Percentiles rank a stretch among this genome's conserved stretches.
Evolutionary conservation across 2,888 invertebrate genomes (phyloP).

Genomic region (Synanthedon myopaeformis): DNA sequence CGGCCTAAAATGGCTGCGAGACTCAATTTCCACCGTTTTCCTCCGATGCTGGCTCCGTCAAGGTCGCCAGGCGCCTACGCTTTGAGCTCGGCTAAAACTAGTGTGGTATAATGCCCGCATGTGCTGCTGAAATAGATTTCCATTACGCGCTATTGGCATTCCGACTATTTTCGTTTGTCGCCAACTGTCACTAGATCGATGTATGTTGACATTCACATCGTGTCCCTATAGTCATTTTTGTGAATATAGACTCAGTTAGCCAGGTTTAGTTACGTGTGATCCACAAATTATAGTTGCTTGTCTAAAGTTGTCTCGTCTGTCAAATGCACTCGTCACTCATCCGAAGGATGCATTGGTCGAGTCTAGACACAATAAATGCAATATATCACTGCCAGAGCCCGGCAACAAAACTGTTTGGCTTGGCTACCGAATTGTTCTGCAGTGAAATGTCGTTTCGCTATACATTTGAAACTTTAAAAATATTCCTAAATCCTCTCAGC

Average conservation of each 20-base stretch:
- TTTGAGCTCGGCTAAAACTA: constrained; percentile 50
- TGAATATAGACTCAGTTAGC: constrained; percentile 12
- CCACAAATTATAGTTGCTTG: not conserved
- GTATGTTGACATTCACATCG: constrained; percentile 30
- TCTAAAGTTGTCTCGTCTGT: constrained; percentile 20
- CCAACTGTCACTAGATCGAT: constrained; percentile 27
- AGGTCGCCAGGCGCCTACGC: constrained; percentile 67
- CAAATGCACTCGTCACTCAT: constrained; percentile 26
- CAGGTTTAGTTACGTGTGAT: not conserved
- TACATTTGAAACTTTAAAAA: not conserved
- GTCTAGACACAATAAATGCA: constrained; percentile 32
- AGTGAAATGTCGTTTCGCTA: not conserved
- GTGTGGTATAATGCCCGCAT: constrained; percentile 39
- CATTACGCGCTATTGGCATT: constrained; percentile 54
- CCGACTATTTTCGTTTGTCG: constrained; percentile 56
- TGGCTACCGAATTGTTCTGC: constrained; percentile 13
- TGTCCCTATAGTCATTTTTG: constrained; percentile 20
- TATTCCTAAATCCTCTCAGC: not conserved
- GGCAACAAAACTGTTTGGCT: constrained; percentile 33
- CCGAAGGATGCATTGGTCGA: constrained; percentile 25
- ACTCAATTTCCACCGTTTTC: constrained; percentile 55
- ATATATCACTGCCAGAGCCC: constrained; percentile 43
- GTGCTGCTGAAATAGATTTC: constrained; percentile 57
- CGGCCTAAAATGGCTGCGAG: constrained; percentile 66
- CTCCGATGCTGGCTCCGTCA: constrained; percentile 46